Evolutionary conservation across 2,113 vertebrate genomes (phyloP), one percentile per base, ranked within the genome.

Genomic region (Heloderma charlesbogerti): DNA sequence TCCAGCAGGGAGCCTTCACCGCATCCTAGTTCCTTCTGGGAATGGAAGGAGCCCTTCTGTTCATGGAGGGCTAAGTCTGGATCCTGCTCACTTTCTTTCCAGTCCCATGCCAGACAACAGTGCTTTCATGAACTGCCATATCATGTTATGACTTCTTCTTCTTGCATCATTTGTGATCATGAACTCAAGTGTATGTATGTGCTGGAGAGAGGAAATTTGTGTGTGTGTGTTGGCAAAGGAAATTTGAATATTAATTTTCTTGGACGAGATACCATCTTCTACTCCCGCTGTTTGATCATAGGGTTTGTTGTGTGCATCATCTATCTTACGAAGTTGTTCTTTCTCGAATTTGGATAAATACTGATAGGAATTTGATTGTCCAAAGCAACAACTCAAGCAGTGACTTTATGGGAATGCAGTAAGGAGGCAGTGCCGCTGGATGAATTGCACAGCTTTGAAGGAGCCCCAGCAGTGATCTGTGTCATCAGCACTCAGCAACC

Each of bases 401-500:
- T 88, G 57, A 82, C 43, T 82, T 2, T 54, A 25, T 75, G 84
- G 63, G 87, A 94, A 16, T 43, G 54, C 34, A 84, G 8, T 20
- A 94, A 84, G 45, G 1, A 51, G 84, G 60, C n/a, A 77, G 6
- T n/a, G 18, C 8, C 82, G 51, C 57, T 6, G n/a, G 66, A 12
- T 84, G 45, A 2, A 31, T 91, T 37, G 74, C n/a, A 40, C 74
- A 91, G 89, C 29, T 31, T 15, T 67, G 79, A 91, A 45, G 40
- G 66, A 85, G 37, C 51, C 66, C 72, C 7, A 45, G 37, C 84
- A 87, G 90, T 87, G 72, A 29, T 60, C 87, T 71, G 37, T 88
- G 87, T 90, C 89, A 86, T 80, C 89, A 71, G 63, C 83, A 86
- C 63, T 90, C 60, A 80, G 40, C 83, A 90, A 69, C 63, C 77